phyloP scores from a whole-genome alignment of 1,140 invertebrate species.

The Cydia strobilella region DNA sequence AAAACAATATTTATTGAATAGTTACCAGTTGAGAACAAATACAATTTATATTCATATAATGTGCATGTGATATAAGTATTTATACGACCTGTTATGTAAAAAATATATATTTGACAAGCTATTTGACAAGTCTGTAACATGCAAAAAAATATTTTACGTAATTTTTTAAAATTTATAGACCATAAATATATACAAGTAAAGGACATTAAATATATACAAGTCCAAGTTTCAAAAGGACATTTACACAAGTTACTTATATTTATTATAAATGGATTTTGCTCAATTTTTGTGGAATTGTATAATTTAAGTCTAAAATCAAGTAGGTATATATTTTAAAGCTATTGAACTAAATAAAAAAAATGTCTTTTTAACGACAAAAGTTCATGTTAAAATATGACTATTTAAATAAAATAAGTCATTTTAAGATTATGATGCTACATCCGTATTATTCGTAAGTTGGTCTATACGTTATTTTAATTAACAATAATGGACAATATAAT shows the following conservation, averaged over 20 bases:
- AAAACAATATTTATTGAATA: background rate
- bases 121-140: too few relatives aligned
- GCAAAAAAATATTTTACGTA: too few relatives aligned
- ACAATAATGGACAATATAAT: background rate
- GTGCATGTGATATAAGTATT: background rate
- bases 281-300: background rate
- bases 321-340: background rate
- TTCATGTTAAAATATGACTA: background rate
- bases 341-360: background rate
- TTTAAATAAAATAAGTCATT: background rate
- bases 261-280: constrained; percentile 5
- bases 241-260: background rate
- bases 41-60: background rate
- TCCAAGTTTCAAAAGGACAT: too few relatives aligned
- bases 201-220: too few relatives aligned
- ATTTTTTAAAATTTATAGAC: too few relatives aligned
- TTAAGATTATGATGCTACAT: background rate
- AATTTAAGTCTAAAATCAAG: background rate
- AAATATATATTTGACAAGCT: background rate
- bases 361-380: background rate
- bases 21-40: constrained; percentile 5
- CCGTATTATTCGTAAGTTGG: background rate
- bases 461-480: background rate
- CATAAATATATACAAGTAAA: too few relatives aligned
- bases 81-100: background rate